phyloP scores from a whole-genome alignment of 2,797 vertebrate genomes.

The Choloepus didactylus region DNA sequence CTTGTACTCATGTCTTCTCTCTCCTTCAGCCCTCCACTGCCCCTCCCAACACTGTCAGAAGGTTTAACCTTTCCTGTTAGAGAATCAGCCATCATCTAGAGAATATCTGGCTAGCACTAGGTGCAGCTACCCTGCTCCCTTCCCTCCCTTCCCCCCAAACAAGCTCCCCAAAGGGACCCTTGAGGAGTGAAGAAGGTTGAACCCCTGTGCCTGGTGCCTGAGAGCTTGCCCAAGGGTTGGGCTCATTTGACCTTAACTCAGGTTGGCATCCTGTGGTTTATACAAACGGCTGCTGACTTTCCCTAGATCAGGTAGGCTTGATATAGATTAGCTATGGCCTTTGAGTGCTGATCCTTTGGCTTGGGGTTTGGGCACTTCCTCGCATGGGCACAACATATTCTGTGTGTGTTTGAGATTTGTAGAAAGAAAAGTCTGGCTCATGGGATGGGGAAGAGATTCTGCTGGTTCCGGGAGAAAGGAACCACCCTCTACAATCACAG shows the following conservation, averaged over 20 bases:
- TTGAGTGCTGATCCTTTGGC: too few relatives aligned
- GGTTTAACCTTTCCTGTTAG: background rate
- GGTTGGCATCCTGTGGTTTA: background rate
- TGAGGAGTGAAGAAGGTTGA: background rate
- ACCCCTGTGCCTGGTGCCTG: background rate
- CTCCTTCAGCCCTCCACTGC: background rate
- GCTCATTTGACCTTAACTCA: accelerated
- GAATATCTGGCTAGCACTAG: background rate
- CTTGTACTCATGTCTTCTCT: background rate
- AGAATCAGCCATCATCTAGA: background rate
- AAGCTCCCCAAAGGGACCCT: background rate
- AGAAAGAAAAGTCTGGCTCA: background rate
- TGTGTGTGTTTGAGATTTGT: background rate
- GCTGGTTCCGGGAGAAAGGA: background rate
- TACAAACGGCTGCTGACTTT: background rate
- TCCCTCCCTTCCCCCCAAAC: too few relatives aligned
- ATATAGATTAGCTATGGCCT: accelerated
- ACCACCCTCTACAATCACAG: background rate
- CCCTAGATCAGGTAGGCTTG: background rate
- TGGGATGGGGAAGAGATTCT: too few relatives aligned
- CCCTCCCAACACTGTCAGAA: background rate
- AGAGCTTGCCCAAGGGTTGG: too few relatives aligned
- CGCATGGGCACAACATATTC: background rate
- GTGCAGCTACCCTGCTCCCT: too few relatives aligned
- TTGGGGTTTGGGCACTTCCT: background rate